Base-by-base conservation (phyloP, 92 coral and sea anemone genomes). In the Zoanthus gigantus region DNA sequence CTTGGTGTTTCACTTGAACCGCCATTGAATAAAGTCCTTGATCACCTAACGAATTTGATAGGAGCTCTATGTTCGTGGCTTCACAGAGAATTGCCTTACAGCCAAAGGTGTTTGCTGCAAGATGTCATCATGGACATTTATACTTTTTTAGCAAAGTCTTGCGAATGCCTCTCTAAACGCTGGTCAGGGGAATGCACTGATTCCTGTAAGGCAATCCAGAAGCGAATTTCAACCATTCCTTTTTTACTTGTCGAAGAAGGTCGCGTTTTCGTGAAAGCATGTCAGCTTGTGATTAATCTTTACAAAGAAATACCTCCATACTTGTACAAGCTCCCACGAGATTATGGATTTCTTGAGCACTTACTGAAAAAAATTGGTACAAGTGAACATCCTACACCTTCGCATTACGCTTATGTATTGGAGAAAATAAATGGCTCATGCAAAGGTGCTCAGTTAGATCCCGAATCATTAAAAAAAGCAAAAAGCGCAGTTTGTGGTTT, bases 51-150 rank as follows among this genome's bases (percentile, higher is more conserved):
- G 76, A 45, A 29, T 14, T 32, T 32, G 17, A 9, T 32, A 4
- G 17, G 2, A 10, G 47, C 53, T 72, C n/a, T 58, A 10, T 17
- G 23, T 14, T 58, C 11, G 17, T 58, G 66, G 66, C 10, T 95
- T 95, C 6, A 82, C 94, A 34, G 52, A 85, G 95, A 94, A 60
- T 42, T 91, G 60, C 92, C 92, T n/a, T 18, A 84, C 77, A 56
- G 56, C 10, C 69, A 67, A 67, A 92, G 92, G 1, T 16, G 52
- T 7, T 67, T 89, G 11, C 77, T 94, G 30, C 42, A 60, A 2
- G 32, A 88, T 44, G 80, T 96, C 3, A 85, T 87, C 93, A 53
- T 54, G 42, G 82, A 85, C 44, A 90, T 92, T 7, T 96, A 93
- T 78, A 28, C 45, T 28, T 94, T 92, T 79, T 88, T 96, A 15